A percentile compares a stretch with the other conserved stretches of the same genome.
Evolutionary conservation across 2,888 invertebrate genomes (phyloP).

Genomic region (Arctia plantaginis): DNA sequence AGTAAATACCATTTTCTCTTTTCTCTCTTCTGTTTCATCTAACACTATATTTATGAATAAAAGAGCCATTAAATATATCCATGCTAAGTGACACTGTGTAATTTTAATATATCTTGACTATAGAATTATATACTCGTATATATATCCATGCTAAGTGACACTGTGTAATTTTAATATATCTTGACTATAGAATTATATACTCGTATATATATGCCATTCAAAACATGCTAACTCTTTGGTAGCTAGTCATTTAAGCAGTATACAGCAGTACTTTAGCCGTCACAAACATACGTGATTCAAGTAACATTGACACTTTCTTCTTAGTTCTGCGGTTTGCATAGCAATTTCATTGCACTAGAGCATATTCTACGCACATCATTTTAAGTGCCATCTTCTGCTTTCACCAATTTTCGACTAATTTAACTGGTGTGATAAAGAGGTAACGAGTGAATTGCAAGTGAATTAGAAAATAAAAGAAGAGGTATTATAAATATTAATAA

Average conservation of each 20-base stretch:
- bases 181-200: background rate
- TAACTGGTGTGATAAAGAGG: background rate
- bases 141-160: background rate
- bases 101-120: background rate
- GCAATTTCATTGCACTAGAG: background rate
- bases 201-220: background rate
- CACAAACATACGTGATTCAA: slow-evolving; percentile 1
- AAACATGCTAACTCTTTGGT: background rate
- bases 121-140: background rate
- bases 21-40: background rate
- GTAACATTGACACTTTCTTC: slow-evolving; percentile 12
- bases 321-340: slow-evolving; percentile 18
- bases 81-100: background rate
- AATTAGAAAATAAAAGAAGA: no score
- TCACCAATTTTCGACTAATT: background rate
- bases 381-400: slow-evolving; percentile 2
- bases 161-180: background rate
- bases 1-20: background rate
- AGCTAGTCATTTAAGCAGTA: background rate
- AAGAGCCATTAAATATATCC: background rate
- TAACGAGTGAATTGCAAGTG: no score
- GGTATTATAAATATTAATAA: no score
- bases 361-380: slow-evolving; percentile 9
- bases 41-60: background rate
- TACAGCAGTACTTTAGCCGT: background rate